These are phyloP conservation scores for Lampris incognitus DNA, from an alignment of 2,113 vertebrate species.

Conservation along the genomic window DNA sequence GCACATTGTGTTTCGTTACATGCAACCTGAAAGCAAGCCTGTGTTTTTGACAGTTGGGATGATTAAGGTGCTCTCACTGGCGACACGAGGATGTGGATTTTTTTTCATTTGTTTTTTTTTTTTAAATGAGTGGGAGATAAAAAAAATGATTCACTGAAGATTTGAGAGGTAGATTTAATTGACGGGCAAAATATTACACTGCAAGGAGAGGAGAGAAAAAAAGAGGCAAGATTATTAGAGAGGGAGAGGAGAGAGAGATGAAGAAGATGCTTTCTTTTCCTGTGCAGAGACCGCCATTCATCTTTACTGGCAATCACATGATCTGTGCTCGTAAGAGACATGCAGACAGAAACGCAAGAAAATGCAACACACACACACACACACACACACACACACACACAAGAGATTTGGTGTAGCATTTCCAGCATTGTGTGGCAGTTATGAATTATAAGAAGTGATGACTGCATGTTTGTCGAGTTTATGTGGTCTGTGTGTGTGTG, in stretches of 20 bases:
- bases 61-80: conserved; percentile 71
- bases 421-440: conserved; percentile 43
- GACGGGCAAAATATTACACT: conserved; percentile 74
- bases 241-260: conserved; percentile 21
- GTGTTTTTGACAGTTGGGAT: conserved; percentile 73
- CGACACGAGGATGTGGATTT: too few relatives aligned
- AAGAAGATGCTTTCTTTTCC: conserved; percentile 57
- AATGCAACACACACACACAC: conserved; percentile 31
- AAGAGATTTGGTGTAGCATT: conserved; percentile 25
- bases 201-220: conserved; percentile 65
- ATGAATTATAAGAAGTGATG: conserved; percentile 70
- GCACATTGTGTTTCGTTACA: not conserved
- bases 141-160: conserved; percentile 73
- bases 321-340: conserved; percentile 25
- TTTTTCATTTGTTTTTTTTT: too few relatives aligned
- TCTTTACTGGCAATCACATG: conserved; percentile 50
- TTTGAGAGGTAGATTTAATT: conserved; percentile 71
- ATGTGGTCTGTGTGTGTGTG: conserved; percentile 34
- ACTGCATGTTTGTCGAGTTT: conserved; percentile 61
- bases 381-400: conserved; percentile 20
- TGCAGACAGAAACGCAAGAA: not conserved
- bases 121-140: conserved; percentile 62
- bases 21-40: conserved; percentile 67
- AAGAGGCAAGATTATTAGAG: conserved; percentile 73
- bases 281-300: conserved; percentile 23